phyloP scores from a whole-genome alignment of 1,140 invertebrate species.

The Ceratitis capitata region DNA sequence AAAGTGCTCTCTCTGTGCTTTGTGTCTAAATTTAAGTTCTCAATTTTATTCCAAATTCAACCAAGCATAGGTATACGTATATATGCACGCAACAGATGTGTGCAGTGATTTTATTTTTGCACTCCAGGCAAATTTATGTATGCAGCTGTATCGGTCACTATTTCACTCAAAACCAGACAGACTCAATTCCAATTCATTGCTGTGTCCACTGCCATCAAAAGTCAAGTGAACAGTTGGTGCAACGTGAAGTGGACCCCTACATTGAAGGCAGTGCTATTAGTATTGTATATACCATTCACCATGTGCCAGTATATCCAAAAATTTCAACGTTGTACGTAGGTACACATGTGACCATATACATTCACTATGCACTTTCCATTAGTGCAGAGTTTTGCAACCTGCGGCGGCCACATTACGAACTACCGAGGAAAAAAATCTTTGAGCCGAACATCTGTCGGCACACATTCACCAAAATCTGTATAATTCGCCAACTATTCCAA shows the following conservation, averaged over 20 bases:
- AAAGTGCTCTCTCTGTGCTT: background rate
- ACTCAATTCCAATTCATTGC: conserved; percentile 3
- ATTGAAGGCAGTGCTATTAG: background rate
- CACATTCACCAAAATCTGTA: background rate
- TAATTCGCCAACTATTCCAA: background rate
- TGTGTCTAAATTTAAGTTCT: background rate
- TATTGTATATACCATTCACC: background rate
- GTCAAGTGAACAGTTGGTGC: background rate
- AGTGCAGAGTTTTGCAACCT: background rate
- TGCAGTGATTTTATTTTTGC: background rate
- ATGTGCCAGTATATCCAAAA: background rate
- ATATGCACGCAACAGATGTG: background rate
- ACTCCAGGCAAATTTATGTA: background rate
- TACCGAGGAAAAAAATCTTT: background rate
- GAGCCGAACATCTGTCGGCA: background rate
- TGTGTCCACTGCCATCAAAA: background rate
- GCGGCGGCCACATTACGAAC: no score
- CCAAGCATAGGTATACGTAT: background rate
- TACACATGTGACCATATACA: background rate
- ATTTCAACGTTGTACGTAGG: background rate
- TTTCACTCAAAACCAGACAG: background rate
- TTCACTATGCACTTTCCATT: background rate
- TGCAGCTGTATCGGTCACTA: background rate
- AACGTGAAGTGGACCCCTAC: background rate
- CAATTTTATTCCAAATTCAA: background rate